Base-by-base conservation (phyloP, 2,888 invertebrate species). In the Catocala fraxini region DNA sequence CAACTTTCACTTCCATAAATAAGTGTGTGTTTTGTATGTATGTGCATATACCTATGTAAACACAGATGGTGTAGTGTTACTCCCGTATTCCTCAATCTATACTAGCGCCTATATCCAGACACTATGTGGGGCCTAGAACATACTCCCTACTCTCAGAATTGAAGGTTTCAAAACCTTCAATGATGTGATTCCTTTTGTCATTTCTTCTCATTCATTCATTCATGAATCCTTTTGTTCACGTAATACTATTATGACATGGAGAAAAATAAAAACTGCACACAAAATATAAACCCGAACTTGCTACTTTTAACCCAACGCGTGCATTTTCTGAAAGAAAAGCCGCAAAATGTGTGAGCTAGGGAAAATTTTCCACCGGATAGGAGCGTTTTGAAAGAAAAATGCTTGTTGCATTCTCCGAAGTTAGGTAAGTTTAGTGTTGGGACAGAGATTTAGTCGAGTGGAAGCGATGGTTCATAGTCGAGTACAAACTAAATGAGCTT, bases 341-440 rank as follows among this genome's bases (percentile, higher is more conserved):
- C 69, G 68, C 71, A 68, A 76, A 81, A 76, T 74, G 67, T 73
- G 69, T 73, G 70, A 54, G 64, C 66, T 58, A 49, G 56, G 59
- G 71, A 66, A 67, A 79, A 73, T 71, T 80, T 80, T 77, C 70
- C 64, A 68, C 67, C 72, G 75, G 72, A 71, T 73, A 73, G 63
- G 68, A 80, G 70, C 69, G 71, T 73, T 80, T 75, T 79, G 71
- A 77, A 81, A 80, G 83, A 79, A 81, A 76, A 80, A 75, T 81
- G 77, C 70, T 80, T 77, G 80, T 73, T 71, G 79, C 77, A 75
- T 81, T 82, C 77, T 76, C 35, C 65, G 63, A 58, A 63, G 61
- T 15, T 62, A 75, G 72, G 75, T 70, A 59, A 52, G 59, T 54
- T 34, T 74, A 76, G 71, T 43, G 70, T 1, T 51, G 72, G 51